Percentiles rank a stretch among this genome's conserved stretches.
phyloP scores from a whole-genome alignment of 1,140 invertebrate species.

The Diorhabda carinulata region DNA sequence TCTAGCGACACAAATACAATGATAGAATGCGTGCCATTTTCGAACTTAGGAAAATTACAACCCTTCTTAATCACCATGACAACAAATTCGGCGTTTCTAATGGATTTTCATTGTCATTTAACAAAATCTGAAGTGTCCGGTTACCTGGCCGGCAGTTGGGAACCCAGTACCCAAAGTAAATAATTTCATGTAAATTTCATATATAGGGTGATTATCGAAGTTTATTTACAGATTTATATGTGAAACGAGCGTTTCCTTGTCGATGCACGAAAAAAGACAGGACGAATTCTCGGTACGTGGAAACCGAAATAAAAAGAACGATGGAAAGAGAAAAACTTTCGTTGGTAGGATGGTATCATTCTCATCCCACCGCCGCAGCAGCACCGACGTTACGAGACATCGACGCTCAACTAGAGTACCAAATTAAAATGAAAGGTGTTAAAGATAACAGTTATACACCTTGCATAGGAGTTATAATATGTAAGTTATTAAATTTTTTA shows the following conservation, averaged over 20 bases:
- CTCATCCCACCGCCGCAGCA: constrained; percentile 84
- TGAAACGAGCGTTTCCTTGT: constrained; percentile 87
- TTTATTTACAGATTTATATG: constrained; percentile 67
- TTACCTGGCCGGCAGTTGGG: constrained; percentile 92
- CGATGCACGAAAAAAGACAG: constrained; percentile 75
- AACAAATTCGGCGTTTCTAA: constrained; percentile 80
- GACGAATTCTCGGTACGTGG: constrained; percentile 66
- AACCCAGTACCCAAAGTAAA: constrained; percentile 89
- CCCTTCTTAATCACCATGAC: constrained; percentile 87
- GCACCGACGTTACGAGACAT: constrained; percentile 87
- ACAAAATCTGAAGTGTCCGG: constrained; percentile 90
- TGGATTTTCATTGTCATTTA: constrained; percentile 92
- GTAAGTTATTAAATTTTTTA: constrained; percentile 53
- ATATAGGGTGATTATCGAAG: not conserved
- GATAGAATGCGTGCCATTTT: constrained; percentile 84
- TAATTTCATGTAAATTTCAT: constrained; percentile 27
- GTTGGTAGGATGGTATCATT: constrained; percentile 94
- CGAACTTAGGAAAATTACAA: constrained; percentile 82
- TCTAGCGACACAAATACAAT: constrained; percentile 81
- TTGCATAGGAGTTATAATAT: constrained; percentile 88
- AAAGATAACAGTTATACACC: constrained; percentile 87
- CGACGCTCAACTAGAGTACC: constrained; percentile 89
- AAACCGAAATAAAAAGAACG: constrained; percentile 74
- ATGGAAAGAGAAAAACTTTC: constrained; percentile 78
- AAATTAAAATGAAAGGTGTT: constrained; percentile 88